Evolutionary conservation across 2,797 vertebrate genomes (phyloP).

Genomic region (Scyliorhinus canicula): DNA sequence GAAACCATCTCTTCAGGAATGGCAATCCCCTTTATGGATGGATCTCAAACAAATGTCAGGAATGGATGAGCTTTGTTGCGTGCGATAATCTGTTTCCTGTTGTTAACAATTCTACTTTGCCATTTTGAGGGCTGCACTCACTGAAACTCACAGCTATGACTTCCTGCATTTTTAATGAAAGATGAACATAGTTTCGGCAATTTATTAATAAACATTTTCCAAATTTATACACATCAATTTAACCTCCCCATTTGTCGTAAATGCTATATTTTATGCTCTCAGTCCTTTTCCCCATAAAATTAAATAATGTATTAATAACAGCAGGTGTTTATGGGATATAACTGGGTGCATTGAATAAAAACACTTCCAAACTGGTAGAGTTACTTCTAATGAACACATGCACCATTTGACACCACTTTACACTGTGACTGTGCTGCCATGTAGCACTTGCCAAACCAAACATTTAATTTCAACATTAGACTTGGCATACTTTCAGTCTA

Average conservation of each 20-base stretch:
- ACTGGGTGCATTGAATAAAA: slow-evolving; percentile 24
- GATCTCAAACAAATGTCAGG: not conserved
- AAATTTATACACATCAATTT: not conserved
- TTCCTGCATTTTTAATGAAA: not conserved
- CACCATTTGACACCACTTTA: slow-evolving; percentile 39
- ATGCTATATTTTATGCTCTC: not conserved
- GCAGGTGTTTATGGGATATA: slow-evolving; percentile 30
- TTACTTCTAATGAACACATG: slow-evolving; percentile 37
- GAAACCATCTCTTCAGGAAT: not conserved
- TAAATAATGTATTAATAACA: slow-evolving; percentile 20
- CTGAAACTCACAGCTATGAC: not conserved
- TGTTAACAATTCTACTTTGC: not conserved
- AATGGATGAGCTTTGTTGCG: not conserved
- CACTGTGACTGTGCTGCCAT: slow-evolving; percentile 34
- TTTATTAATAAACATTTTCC: not conserved
- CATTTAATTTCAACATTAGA: slow-evolving; percentile 39
- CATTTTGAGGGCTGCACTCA: not conserved
- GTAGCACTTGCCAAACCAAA: slow-evolving; percentile 31
- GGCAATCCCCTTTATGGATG: not conserved
- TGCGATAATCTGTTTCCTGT: not conserved
- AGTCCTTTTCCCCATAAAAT: not conserved
- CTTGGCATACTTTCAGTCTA: slow-evolving; percentile 33
- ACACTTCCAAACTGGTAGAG: slow-evolving; percentile 27
- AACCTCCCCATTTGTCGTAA: not conserved
- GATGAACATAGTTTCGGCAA: not conserved